Evolutionary conservation across 2,113 vertebrate species (phyloP), one percentile per base, ranked within the genome.

Genomic region (Megaptera novaeangliae): DNA sequence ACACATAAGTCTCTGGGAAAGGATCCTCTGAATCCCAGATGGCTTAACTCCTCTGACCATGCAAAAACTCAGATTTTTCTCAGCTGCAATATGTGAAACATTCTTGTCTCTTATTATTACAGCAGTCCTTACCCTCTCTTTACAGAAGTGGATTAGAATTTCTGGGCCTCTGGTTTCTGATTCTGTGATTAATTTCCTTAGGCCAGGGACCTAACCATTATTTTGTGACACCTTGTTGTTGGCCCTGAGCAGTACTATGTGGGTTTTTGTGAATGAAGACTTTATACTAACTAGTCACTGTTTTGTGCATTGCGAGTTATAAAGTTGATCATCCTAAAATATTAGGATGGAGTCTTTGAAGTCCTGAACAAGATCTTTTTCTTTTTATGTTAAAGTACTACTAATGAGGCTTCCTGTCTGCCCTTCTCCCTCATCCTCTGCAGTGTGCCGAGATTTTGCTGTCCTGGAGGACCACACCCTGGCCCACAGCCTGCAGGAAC

Each of bases 401-500:
- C 23, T 92, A 52, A 96, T 12, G n/a, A 86, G 21, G 11, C 17
- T 91, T 97, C 8, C 25, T 39, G 27, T 72, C 13, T 97, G 31
- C 7, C 27, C 14, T 88, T 57, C 31, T 11, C 49, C 18, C 55
- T 97, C 3, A 55, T 97, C 82, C 57, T 77, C 52, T 57, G 3
- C 98, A 99, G 99, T 99, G 77, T 99, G 99, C 97, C 98, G 99
- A 95, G 99, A 99, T 98, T 99, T 99, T 4, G 99, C 99, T 9
- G 99, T 99, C 88, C 98, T 99, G 81, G 99, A 99, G 98, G 99
- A 99, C 98, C 99, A 99, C 98, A 99, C 99, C 52, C 98, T 99
- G 98, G 99, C 99, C 61, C 99, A 99, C 98, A 99, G 99, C 96
- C 99, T 99, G 75, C 99, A 99, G 98, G 99, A 99, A 88, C 99